Base-by-base conservation (phyloP, 2,888 invertebrate species). In the Drosophila lacicola region DNA sequence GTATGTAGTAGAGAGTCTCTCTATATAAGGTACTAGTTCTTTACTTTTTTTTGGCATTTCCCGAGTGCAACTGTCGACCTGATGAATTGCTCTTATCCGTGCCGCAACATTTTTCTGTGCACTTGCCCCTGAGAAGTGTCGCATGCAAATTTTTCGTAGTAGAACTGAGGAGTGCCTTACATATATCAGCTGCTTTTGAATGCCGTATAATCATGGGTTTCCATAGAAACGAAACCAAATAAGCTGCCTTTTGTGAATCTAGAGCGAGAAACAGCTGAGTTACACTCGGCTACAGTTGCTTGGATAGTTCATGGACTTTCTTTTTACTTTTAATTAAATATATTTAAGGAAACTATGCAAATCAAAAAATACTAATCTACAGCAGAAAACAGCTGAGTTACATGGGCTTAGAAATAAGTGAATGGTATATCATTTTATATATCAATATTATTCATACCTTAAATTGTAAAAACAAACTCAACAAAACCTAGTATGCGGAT, bases 11-110 rank as follows among this genome's bases (percentile, higher is more conserved):
- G 13, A 29, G 33, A 11, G 17, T 3, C 11, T 21, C 46, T 69
- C 46, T 69, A 71, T 70, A 68, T 67, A 79, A 56, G 64, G 68
- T 62, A 79, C 37, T 64, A 47, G 37, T n/a, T 61, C 54, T 67
- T 36, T 47, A 39, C 42, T 44, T 45, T 47, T 36, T 37, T 50
- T 41, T 41, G 29, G 14, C 39, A 41, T 51, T 46, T 17, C 47
- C 33, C 68, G 44, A 74, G 50, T 75, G 70, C 64, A 66, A 42
- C 42, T 60, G 68, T 65, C 65, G 49, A 51, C 67, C 39, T 41
- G 45, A 65, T 63, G 42, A 63, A 65, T 61, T 29, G 36, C 25
- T 45, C 36, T 37, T 61, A 34, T 66, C 42, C 25, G 19, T 17
- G 19, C 9, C 9, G 11, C 45, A 17, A n/a, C 14, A 39, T 46